These are phyloP conservation scores for Actinia tenebrosa DNA, from an alignment of 64 coral and sea anemone species.

Conservation along the genomic window DNA sequence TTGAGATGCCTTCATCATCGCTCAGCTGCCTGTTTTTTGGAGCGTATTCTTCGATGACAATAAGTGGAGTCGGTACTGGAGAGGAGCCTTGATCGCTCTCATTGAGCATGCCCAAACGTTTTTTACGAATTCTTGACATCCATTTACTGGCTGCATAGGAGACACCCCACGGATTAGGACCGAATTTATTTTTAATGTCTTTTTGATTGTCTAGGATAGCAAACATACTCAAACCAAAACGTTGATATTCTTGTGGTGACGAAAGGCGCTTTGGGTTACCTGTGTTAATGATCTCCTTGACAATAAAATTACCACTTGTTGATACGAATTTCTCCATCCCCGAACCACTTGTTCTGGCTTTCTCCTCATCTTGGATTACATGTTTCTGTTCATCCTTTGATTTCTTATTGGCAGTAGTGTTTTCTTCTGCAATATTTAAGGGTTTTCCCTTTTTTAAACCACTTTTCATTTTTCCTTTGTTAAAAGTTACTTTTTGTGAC, in stretches of 20 bases:
- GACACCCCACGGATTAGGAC: slow-evolving; percentile 59
- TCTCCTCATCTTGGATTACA: not conserved
- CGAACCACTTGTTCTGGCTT: not conserved
- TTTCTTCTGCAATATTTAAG: not conserved
- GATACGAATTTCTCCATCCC: slow-evolving; percentile 44
- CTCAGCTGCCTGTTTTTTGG: not conserved
- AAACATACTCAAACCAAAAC: slow-evolving; percentile 78
- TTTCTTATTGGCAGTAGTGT: not conserved
- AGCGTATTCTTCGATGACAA: slow-evolving; percentile 54
- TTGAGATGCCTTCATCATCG: not conserved
- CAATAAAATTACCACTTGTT: slow-evolving; percentile 58
- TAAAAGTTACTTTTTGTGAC: not conserved
- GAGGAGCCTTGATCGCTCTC: not conserved
- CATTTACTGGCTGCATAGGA: slow-evolving; percentile 79
- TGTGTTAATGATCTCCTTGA: slow-evolving; percentile 92
- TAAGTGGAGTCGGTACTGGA: slow-evolving; percentile 32
- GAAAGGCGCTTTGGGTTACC: slow-evolving; percentile 47
- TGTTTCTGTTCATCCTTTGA: not conserved
- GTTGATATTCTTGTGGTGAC: slow-evolving; percentile 47
- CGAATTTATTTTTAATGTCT: not conserved
- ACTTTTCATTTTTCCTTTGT: not conserved
- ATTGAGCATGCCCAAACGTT: not conserved
- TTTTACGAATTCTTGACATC: slow-evolving; percentile 39
- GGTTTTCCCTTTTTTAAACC: not conserved
- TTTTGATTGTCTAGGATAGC: slow-evolving; percentile 32